phyloP scores from a whole-genome alignment of 2,797 vertebrate genomes.

The Echeneis naucrates region DNA sequence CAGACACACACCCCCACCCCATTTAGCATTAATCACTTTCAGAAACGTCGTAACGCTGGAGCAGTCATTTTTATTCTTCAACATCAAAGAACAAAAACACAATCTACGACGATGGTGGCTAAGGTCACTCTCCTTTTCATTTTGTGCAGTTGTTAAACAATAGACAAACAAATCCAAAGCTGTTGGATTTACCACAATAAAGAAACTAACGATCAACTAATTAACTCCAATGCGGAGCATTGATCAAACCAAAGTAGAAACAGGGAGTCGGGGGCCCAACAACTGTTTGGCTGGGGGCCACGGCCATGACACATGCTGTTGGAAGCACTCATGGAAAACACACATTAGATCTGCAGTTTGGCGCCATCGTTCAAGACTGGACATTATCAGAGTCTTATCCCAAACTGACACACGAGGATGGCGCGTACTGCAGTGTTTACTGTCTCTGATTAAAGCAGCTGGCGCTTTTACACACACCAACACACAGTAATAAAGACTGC shows the following conservation, averaged over 20 bases:
- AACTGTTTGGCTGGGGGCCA: background rate
- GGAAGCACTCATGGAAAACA: accelerated
- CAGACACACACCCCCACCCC: background rate
- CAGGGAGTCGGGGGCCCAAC: background rate
- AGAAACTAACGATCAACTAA: background rate
- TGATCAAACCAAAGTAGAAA: background rate
- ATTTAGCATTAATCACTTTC: background rate
- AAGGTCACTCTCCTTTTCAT: background rate
- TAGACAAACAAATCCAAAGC: background rate
- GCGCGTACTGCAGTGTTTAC: too few species aligned
- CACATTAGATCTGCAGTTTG: background rate
- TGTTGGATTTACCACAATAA: background rate
- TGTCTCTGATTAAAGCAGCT: accelerated
- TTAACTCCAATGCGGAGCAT: background rate
- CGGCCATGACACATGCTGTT: background rate
- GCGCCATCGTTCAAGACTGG: constrained; percentile 18
- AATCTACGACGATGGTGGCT: too few species aligned
- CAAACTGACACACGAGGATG: background rate
- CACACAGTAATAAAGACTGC: too few species aligned
- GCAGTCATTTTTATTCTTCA: background rate
- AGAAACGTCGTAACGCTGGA: background rate
- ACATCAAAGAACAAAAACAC: too few species aligned
- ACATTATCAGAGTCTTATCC: too few species aligned
- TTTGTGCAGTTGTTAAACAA: background rate
- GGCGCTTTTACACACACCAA: too few species aligned